Percentiles rank a stretch among this genome's conserved stretches.
phyloP scores from a whole-genome alignment of 2,888 invertebrate species.

The Trichogramma dendrolimi region DNA sequence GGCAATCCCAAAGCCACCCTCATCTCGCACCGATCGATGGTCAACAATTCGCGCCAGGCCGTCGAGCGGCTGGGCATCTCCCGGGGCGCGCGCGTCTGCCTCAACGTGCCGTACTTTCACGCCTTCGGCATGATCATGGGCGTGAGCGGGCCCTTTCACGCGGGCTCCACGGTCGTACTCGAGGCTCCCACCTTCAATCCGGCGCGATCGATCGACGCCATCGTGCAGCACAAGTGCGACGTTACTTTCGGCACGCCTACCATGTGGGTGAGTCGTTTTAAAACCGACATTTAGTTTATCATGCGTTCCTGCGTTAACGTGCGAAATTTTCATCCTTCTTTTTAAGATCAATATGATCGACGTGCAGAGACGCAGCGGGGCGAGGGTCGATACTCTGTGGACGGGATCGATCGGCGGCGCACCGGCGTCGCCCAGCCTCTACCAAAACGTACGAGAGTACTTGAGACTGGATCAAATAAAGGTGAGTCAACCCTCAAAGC shows the following conservation, averaged over 20 bases:
- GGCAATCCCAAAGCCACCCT: slow-evolving; percentile 74
- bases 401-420: slow-evolving; percentile 71
- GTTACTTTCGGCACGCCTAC: slow-evolving; percentile 77
- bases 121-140: slow-evolving; percentile 71
- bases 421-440: slow-evolving; percentile 63
- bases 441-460: slow-evolving; percentile 54
- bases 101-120: slow-evolving; percentile 78
- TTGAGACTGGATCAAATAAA: slow-evolving; percentile 55
- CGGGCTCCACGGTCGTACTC: slow-evolving; percentile 62
- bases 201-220: slow-evolving; percentile 59
- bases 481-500: slow-evolving; percentile 44
- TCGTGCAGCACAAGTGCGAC: slow-evolving; percentile 67
- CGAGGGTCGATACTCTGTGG: slow-evolving; percentile 53
- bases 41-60: slow-evolving; percentile 69
- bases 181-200: slow-evolving; percentile 63
- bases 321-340: neutral
- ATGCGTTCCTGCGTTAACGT: neutral
- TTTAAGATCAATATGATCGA: slow-evolving; percentile 65
- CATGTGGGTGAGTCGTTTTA: slow-evolving; percentile 59
- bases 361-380: slow-evolving; percentile 52
- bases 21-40: slow-evolving; percentile 66
- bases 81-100: slow-evolving; percentile 54
- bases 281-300: neutral
- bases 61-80: slow-evolving; percentile 45
- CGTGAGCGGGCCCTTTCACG: slow-evolving; percentile 57